Percentiles rank a stretch among this genome's conserved stretches.
phyloP scores from a whole-genome alignment of 2,888 invertebrate species.

The Prionchulus punctatus region DNA sequence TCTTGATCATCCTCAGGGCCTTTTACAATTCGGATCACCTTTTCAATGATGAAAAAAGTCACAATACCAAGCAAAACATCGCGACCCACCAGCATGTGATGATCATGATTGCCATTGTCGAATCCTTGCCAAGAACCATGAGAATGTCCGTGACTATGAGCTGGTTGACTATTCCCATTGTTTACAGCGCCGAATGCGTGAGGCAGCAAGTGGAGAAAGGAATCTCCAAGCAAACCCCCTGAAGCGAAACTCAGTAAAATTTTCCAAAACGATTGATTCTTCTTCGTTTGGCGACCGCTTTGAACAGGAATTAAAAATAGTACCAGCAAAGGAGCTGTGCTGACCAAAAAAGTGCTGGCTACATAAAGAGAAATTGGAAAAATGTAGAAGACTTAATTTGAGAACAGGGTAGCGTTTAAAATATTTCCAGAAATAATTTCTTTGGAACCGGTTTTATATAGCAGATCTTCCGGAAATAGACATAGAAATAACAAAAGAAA shows the following conservation, averaged over 20 bases:
- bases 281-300: constrained; percentile 47
- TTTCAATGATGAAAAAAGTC: constrained; percentile 79
- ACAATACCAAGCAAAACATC: constrained; percentile 87
- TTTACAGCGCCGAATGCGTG: constrained; percentile 50
- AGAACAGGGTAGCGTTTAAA: too few relatives aligned
- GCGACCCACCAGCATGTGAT: constrained; percentile 57
- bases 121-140: too few relatives aligned
- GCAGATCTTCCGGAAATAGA: too few relatives aligned
- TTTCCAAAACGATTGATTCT: constrained; percentile 70
- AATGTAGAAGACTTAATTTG: too few relatives aligned
- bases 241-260: constrained; percentile 43
- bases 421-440: too few relatives aligned
- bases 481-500: too few relatives aligned
- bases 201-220: constrained; percentile 93
- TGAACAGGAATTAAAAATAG: constrained; percentile 81
- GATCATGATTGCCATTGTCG: constrained; percentile 36
- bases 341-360: constrained; percentile 70
- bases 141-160: constrained; percentile 28
- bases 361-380: background rate
- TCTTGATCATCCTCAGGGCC: constrained; percentile 48
- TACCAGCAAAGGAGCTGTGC: constrained; percentile 80
- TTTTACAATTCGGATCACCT: constrained; percentile 68
- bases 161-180: constrained; percentile 18
- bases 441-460: too few relatives aligned
- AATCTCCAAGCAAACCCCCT: constrained; percentile 74